These are phyloP conservation scores for Cerastoderma edule DNA, from an alignment of 2,888 invertebrate species.

Conservation along the genomic window DNA sequence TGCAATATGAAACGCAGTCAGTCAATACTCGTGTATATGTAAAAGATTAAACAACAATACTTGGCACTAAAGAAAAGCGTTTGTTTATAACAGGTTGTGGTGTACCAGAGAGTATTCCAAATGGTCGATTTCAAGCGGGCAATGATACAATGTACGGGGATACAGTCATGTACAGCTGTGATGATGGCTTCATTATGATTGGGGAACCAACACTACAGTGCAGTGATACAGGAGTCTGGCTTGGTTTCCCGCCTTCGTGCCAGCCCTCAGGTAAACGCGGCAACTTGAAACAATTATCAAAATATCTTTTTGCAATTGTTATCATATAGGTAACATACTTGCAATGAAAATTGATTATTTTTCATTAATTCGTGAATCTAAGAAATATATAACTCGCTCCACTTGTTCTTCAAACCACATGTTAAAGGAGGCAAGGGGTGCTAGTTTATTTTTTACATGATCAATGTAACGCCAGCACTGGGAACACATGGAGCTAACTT, in stretches of 20 bases:
- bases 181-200: background rate
- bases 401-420: background rate
- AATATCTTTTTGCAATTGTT: background rate
- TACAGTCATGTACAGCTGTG: background rate
- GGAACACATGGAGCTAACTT: background rate
- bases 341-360: background rate
- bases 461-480: background rate
- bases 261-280: slow-evolving; percentile 1
- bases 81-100: slow-evolving; percentile 6
- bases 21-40: background rate
- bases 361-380: background rate
- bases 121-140: background rate
- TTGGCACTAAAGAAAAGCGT: too few species aligned
- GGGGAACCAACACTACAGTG: background rate
- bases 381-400: background rate
- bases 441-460: background rate
- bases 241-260: background rate
- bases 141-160: background rate
- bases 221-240: background rate
- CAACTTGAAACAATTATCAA: background rate
- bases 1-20: background rate
- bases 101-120: background rate
- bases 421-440: background rate
- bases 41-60: too few species aligned
- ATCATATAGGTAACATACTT: background rate